Base-by-base conservation (phyloP, 1,140 invertebrate species). In the Heliothis virescens region DNA sequence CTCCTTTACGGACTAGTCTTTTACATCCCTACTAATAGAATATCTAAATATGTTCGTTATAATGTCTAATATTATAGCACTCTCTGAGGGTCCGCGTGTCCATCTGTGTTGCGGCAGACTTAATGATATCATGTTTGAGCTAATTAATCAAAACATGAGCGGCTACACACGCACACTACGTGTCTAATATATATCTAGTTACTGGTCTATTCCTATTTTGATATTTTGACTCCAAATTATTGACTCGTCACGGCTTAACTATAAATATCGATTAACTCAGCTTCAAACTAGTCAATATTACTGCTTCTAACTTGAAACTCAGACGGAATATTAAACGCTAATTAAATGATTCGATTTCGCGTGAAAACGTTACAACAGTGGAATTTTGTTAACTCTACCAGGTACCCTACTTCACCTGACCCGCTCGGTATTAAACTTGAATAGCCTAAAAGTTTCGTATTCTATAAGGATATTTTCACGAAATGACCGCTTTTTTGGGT, bases 71-170 rank as follows among this genome's bases (percentile, higher is more conserved):
- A 9, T 57, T 57, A 10, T 7, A 57, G n/a, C 16, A 57, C n/a
- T 57, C 53, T 18, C 9, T 2, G 53, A 57, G 53, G 53, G 53
- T 16, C 53, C 10, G 53, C 15, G n/a, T 7, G 53, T 18, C 53
- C 18, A 4, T 9, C 18, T 57, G n/a, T 21, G 18, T 9, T 18
- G n/a, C 9, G 53, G 4, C 53, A 16, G 7, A 41, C 34, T 41
- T 41, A 41, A 18, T 57, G 53, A 57, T 9, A 57, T 16, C 53
- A 57, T 57, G 53, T 57, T 57, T 57, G 53, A 57, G 16, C 53
- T n/a, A 18, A 57, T 57, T 18, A 57, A 15, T 57, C n/a, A 57
- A 57, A 57, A 57, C 53, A 57, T 57, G 3, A 57, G n/a, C 53
- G 1, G 10, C 53, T 5, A 3, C 53, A 16, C 18, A n/a, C 10